These are phyloP conservation scores for Rhabdophis nuchalis DNA, from an alignment of 2,797 vertebrate species.

Conservation along the genomic window DNA sequence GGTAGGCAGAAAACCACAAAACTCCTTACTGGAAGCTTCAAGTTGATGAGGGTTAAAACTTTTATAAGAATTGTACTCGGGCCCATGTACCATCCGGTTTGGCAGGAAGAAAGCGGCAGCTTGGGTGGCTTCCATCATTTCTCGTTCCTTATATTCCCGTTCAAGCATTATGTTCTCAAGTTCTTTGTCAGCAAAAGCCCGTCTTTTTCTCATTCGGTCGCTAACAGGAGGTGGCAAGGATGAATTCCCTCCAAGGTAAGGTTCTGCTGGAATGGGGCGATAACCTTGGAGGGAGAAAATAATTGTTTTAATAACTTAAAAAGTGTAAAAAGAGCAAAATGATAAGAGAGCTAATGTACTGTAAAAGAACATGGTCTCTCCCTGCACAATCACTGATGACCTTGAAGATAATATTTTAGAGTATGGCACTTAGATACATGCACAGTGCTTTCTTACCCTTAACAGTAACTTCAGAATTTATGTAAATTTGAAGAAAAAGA, in stretches of 20 bases:
- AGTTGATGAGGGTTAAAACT: conserved; percentile 72
- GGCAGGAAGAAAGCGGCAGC: conserved; percentile 83
- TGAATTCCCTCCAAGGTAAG: conserved; percentile 78
- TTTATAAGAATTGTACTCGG: conserved; percentile 89
- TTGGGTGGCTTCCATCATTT: conserved; percentile 88
- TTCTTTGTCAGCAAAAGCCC: conserved; percentile 98
- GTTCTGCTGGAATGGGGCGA: conserved; percentile 84
- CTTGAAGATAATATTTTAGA: fast-evolving
- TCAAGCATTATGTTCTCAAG: conserved; percentile 98
- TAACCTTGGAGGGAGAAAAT: conserved; percentile 79
- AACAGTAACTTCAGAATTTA: not conserved
- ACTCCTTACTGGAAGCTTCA: conserved; percentile 81
- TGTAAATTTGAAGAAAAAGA: not conserved
- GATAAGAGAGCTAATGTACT: not conserved
- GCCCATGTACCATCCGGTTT: conserved; percentile 76
- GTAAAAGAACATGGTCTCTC: fast-evolving
- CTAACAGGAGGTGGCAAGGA: conserved; percentile 89
- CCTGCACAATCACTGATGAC: not conserved
- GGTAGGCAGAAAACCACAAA: conserved; percentile 81
- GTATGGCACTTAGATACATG: not conserved
- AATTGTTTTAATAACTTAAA: conserved; percentile 19
- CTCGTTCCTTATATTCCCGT: conserved; percentile 93
- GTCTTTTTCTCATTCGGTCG: conserved; percentile 96
- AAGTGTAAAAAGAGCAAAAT: not conserved
- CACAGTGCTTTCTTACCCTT: not conserved